phyloP scores from a whole-genome alignment of 1,140 invertebrate genomes.

The Grapholita molesta region DNA sequence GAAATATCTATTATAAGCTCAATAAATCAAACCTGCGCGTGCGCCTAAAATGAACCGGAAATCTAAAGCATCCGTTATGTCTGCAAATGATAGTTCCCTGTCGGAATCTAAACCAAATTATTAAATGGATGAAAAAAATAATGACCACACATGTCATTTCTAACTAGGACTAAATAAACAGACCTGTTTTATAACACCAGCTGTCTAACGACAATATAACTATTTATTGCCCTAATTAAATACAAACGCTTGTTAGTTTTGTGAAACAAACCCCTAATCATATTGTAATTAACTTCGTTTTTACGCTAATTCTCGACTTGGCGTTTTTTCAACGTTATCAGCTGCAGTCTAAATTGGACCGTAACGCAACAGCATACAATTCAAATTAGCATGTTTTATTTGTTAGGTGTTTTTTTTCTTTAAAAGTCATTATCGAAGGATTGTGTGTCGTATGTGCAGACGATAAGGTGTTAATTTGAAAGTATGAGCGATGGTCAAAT shows the following conservation, averaged over 20 bases:
- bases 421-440: constrained; percentile 6
- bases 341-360: constrained; percentile 18
- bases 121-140: background rate
- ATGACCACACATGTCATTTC: constrained; percentile 1
- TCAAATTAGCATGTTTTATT: background rate
- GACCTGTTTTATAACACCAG: constrained; percentile 43
- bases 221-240: constrained; percentile 70
- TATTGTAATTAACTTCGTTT: constrained; percentile 69
- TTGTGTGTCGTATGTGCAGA: constrained; percentile 24
- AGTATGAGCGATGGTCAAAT: constrained; percentile 41
- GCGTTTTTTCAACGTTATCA: constrained; percentile 39
- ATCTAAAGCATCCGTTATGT: background rate
- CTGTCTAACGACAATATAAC: constrained; percentile 65
- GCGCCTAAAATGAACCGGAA: background rate
- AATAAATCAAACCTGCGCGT: constrained; percentile 10
- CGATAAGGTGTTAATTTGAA: constrained; percentile 28
- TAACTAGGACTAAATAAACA: constrained; percentile 51
- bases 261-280: constrained; percentile 68
- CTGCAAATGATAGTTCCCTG: background rate
- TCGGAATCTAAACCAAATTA: background rate
- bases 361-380: background rate
- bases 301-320: constrained; percentile 64
- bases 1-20: background rate
- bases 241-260: constrained; percentile 69
- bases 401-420: background rate